Evolutionary conservation across 1,140 invertebrate genomes (phyloP), one percentile per base, ranked within the genome.

Genomic region (Cecropterus lyciades): DNA sequence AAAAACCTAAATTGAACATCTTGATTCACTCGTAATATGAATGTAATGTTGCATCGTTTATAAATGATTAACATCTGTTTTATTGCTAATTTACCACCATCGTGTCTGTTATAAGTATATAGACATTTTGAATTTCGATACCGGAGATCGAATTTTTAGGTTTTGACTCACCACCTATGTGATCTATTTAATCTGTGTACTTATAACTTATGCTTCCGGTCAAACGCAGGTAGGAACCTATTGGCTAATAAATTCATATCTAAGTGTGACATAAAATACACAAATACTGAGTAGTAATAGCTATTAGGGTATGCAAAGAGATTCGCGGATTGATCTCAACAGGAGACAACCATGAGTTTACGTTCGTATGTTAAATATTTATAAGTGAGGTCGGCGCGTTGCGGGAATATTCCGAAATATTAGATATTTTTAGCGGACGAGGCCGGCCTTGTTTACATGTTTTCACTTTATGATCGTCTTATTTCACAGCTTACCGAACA

Each of bases 401-500:
- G 65, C 59, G 62, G 77, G 77, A 87, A 87, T 86, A 86, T 88
- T 87, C 84, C 79, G 74, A 85, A 85, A 85, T 85, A 80, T 78
- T 72, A 66, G 46, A 59, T 87, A 86, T 85, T 85, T 88, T 85
- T 88, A 86, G 84, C 75, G 15, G 7, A 14, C 80, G 84, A 87
- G 85, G 85, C 68, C 84, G 81, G 55, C 77, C 75, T 79, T 88
- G 87, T 90, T 88, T 90, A 87, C 80, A 86, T 82, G 79, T 85
- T 87, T 80, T 75, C 73, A 68, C 65, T 82, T 83, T 79, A 87
- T 80, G 79, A 78, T 65, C 77, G 68, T 72, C 72, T 75, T 79
- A 72, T 80, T 80, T 75, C 75, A 69, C 65, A 71, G 66, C 60
- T 75, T 71, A 66, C 68, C 55, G 33, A 70, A 70, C 48, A 60